Evolutionary conservation across 2,113 vertebrate species (phyloP), one percentile per base, ranked within the genome.

Genomic region (Cynoglossus semilaevis): DNA sequence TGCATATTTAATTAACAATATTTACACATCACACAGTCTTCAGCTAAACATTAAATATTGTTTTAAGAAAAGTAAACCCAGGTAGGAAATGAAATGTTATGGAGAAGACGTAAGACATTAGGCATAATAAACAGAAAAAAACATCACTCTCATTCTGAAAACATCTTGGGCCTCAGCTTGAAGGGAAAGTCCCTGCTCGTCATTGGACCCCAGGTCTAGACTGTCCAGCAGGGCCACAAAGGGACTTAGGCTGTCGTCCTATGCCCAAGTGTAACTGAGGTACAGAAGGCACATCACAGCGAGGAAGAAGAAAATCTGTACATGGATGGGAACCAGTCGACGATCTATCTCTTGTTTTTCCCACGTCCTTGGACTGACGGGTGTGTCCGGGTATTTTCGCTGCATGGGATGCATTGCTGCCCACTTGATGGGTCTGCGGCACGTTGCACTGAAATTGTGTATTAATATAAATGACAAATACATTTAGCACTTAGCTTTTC

Each of bases 351-450:
- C 82, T 52, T 8, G 71, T 44, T 71, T 77, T 14, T 83, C 79
- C 36, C 62, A 13, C n/a, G 76, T 84, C 1, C 37, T 19, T 36
- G 88, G 85, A 63, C 86, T 90, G 50, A 55, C 7, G 0, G 80
- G 86, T 3, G 62, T 49, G 41, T 85, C 80, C 22, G 85, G 86
- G 68, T 88, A 90, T 13, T 38, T 60, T 15, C 84, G 91, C 57
- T 84, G 79, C 17, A 91, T 63, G 1, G 91, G 91, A 43, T 89
- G 85, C n/a, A 86, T 86, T 12, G 90, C 91, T 1, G 91, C 91
- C 16, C 92, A 82, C 47, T 79, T 85, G 62, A 87, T 91, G 0
- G 84, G 52, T 58, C 82, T 87, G 48, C 88, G 90, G 35, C 81
- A 59, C 11, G 87, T 83, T 40, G 67, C 87, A 42, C 91, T 94